A percentile compares a stretch with the other conserved stretches of the same genome.
These are phyloP conservation scores for Neosilurus hyrtlii DNA, from an alignment of 2,797 vertebrate species.

Conservation along the genomic window DNA sequence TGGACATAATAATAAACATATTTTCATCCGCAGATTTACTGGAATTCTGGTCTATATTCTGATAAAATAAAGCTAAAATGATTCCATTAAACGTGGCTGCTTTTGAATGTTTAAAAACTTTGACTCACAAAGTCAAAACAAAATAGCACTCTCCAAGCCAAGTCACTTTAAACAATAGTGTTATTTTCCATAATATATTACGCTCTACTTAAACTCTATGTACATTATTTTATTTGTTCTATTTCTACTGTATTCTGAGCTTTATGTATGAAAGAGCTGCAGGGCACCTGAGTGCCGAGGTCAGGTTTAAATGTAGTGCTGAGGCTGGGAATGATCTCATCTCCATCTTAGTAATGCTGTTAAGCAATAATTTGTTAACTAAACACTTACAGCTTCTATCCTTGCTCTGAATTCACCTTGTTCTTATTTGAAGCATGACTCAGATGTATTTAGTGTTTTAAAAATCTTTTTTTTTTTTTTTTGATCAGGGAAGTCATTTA, in stretches of 20 bases:
- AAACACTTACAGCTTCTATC: not conserved
- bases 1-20: conserved; percentile 17
- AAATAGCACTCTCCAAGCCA: conserved; percentile 48
- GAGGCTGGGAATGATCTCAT: conserved; percentile 25
- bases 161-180: conserved; percentile 59
- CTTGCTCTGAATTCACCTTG: conserved; percentile 1
- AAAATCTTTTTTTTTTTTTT: not conserved
- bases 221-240: conserved; percentile 67
- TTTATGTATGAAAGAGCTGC: conserved; percentile 54
- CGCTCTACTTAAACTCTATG: conserved; percentile 78
- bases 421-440: not conserved
- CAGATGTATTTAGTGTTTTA: not conserved
- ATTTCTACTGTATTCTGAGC: conserved; percentile 56
- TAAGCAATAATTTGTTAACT: conserved; percentile 8
- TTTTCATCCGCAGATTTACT: conserved; percentile 16
- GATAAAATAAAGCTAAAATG: conserved; percentile 35
- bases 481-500: not conserved
- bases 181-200: conserved; percentile 75
- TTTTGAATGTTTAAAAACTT: conserved; percentile 25
- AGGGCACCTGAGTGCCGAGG: conserved; percentile 51
- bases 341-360: not conserved
- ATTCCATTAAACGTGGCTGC: conserved; percentile 23
- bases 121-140: conserved; percentile 38
- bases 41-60: conserved; percentile 13
- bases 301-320: conserved; percentile 42